A percentile compares a stretch with the other conserved stretches of the same genome.
phyloP scores from a whole-genome alignment of 2,113 vertebrate species.

The Passer domesticus region DNA sequence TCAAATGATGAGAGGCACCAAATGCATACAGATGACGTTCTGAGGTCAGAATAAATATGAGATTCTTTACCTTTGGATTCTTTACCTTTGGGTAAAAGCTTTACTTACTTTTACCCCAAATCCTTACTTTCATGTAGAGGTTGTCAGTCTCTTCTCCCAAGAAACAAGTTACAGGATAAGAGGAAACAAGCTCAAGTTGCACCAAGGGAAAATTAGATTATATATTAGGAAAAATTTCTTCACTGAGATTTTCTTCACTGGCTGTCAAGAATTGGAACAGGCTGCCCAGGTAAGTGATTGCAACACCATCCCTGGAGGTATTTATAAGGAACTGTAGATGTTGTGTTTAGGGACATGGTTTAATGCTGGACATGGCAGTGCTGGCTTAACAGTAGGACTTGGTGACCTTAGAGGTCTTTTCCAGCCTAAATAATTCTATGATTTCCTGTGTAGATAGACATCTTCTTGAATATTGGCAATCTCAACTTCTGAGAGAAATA shows the following conservation, averaged over 20 bases:
- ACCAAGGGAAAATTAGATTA: neutral
- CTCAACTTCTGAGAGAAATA: neutral
- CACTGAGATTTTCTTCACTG: neutral
- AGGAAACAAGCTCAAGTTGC: neutral
- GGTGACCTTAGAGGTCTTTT: neutral
- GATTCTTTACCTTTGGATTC: neutral
- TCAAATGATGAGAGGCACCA: neutral
- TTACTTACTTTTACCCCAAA: neutral
- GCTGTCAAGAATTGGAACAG: neutral
- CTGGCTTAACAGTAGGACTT: neutral
- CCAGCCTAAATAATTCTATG: neutral
- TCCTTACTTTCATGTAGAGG: neutral
- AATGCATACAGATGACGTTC: neutral
- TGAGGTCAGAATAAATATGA: neutral
- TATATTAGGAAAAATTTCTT: neutral
- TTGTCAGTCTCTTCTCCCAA: neutral
- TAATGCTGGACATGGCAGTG: neutral
- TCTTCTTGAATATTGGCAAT: neutral
- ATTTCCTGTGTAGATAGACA: neutral
- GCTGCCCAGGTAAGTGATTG: neutral
- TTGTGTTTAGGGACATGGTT: neutral
- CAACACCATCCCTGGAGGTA: neutral
- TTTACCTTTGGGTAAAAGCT: neutral
- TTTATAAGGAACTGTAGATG: neutral
- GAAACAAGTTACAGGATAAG: neutral